Evolutionary conservation across 2,888 invertebrate genomes (phyloP).

Genomic region (Automeris io): DNA sequence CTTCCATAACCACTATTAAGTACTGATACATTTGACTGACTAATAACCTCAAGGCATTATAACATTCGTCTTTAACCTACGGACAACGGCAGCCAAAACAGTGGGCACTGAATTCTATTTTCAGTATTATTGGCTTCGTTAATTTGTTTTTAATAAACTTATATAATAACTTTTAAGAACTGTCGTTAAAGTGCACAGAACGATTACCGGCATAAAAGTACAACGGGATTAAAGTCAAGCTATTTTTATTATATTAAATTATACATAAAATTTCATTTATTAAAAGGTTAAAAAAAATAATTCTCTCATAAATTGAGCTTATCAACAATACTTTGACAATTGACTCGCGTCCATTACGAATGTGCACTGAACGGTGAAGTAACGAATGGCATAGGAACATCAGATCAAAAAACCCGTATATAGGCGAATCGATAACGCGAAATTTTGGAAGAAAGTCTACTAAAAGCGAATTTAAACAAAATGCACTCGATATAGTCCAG

Average conservation of each 20-base stretch:
- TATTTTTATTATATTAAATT: slow-evolving; percentile 60
- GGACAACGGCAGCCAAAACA: slow-evolving; percentile 71
- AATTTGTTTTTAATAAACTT: slow-evolving; percentile 53
- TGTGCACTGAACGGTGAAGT: slow-evolving; percentile 34
- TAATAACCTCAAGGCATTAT: slow-evolving; percentile 73
- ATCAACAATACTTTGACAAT: slow-evolving; percentile 66
- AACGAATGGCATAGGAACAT: slow-evolving; percentile 71
- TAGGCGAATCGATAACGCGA: slow-evolving; percentile 18
- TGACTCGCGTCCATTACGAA: slow-evolving; percentile 56
- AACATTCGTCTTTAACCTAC: slow-evolving; percentile 69
- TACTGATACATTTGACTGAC: slow-evolving; percentile 72
- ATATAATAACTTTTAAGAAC: slow-evolving; percentile 55
- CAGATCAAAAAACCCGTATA: slow-evolving; percentile 72
- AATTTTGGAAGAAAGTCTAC: slow-evolving; percentile 67
- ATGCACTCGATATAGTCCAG: slow-evolving; percentile 57
- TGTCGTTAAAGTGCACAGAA: slow-evolving; percentile 70
- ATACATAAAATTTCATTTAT: slow-evolving; percentile 44
- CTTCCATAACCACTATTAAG: slow-evolving; percentile 66
- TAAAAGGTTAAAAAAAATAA: slow-evolving; percentile 60
- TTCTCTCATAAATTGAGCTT: slow-evolving; percentile 70
- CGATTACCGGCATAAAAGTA: slow-evolving; percentile 57
- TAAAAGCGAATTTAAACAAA: slow-evolving; percentile 36
- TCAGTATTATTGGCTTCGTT: slow-evolving; percentile 61
- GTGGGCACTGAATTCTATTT: slow-evolving; percentile 73
- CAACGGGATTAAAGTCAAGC: slow-evolving; percentile 58